Conservation (phyloP, 2,797 vertebrate genomes). For the Prionace glauca region DNA sequence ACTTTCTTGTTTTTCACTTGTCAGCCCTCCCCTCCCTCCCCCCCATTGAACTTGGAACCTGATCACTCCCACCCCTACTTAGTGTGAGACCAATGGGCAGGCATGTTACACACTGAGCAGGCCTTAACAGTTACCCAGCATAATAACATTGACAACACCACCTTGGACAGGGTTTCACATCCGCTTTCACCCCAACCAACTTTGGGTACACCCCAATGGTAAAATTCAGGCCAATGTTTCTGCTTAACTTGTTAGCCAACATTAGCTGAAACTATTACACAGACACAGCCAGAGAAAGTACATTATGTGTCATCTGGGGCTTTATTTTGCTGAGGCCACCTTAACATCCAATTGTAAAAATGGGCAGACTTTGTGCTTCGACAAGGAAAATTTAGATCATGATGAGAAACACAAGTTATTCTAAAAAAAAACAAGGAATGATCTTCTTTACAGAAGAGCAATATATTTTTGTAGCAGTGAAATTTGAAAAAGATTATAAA, state of each 20-base stretch:
- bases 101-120: too few species aligned
- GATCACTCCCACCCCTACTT: too few species aligned
- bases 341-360: background rate
- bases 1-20: slow-evolving; percentile 79
- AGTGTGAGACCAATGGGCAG: too few species aligned
- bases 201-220: too few species aligned
- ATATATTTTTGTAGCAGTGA: background rate
- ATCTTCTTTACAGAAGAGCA: background rate
- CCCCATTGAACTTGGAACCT: too few species aligned
- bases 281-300: background rate
- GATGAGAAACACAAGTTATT: background rate
- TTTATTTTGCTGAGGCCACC: background rate
- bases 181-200: too few species aligned
- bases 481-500: background rate
- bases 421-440: background rate
- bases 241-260: background rate
- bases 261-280: background rate
- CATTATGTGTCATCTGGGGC: background rate
- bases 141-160: too few species aligned
- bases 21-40: slow-evolving; percentile 47
- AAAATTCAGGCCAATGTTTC: background rate
- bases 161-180: too few species aligned
- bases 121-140: too few species aligned
- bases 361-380: background rate
- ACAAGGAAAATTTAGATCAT: background rate